Base-by-base conservation (phyloP, 2,888 invertebrate genomes). In the Yponomeuta sedellus region DNA sequence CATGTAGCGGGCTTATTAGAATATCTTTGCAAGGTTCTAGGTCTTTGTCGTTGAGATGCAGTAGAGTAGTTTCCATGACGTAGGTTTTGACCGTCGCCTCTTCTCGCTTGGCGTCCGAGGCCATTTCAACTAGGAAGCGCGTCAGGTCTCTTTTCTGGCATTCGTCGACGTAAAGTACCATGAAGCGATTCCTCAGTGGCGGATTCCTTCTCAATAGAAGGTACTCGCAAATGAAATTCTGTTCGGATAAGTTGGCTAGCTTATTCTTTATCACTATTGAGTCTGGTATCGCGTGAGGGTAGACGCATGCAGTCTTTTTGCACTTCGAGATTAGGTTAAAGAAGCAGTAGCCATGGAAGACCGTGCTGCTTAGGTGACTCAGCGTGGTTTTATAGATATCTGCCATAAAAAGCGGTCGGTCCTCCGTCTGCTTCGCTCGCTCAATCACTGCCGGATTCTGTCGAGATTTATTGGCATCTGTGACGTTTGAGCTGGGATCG, bases 221-320 rank as follows among this genome's bases (percentile, higher is more conserved):
- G 68, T 83, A 86, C 67, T 89, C 88, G 56, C 75, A 69, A 6
- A 85, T 74, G 28, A 90, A 77, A 1, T 61, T n/a, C 0, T 74
- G 70, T 8, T 82, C 76, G 19, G 58, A 71, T 1, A 83, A 58
- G 1, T 6, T 19, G 0, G 44, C 0, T 16, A 84, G 65, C 34
- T 72, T 73, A 11, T 61, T 22, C 61, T 25, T 28, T 22, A 86
- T 66, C 3, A 71, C 69, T 0, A 10, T 44, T 0, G 1, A 5
- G 0, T 67, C 67, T 0, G 77, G 74, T 20, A 66, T 12, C 0
- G 64, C 1, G 69, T 90, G 90, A 0, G 71, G 64, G 61, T 71
- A 88, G 0, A 69, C 67, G 68, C 88, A 88, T 2, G 3, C 40
- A 0, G 12, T 10, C 8, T 72, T 77, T 11, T 74, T 80, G 68